Evolutionary conservation across 2,888 invertebrate species (phyloP), one percentile per base, ranked within the genome.

Genomic region (Polydrusus tereticollis): DNA sequence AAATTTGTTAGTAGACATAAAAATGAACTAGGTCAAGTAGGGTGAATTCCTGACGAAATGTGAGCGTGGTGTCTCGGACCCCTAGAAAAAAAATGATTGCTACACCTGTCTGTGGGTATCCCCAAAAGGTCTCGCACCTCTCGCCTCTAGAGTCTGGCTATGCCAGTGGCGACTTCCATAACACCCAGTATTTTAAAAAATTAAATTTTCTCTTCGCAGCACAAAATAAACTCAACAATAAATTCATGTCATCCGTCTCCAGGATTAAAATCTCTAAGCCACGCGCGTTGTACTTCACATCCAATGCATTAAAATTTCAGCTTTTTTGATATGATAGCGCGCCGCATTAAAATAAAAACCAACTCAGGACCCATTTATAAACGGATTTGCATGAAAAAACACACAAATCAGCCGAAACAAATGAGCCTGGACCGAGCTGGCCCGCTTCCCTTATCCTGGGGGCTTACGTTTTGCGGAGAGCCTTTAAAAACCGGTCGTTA

Each of bases 401-500:
- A 81, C 80, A 81, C 82, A 82, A 82, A 83, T 82, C 82, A 79
- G 81, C 79, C 78, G 77, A 81, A 83, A 83, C 79, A 82, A 84
- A 83, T 82, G 84, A 82, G 82, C 81, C 70, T 52, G 70, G 66
- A 58, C 59, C 67, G 65, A 36, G 52, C 38, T 64, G 52, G 72
- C 16, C 68, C 69, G 72, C 45, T 64, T 67, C 66, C 62, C 78
- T 80, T 80, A 81, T 82, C 80, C 81, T 77, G 75, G 64, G 78
- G 80, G 80, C 80, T 81, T 80, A 80, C 78, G 80, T 78, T 78
- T 77, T 50, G 70, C 55, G 65, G 69, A 62, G 70, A 55, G 59
- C 62, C 59, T 65, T 57, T 47, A 45, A 73, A 84, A 85, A 84
- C 83, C 84, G 47, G 47, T 85, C 85, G 85, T 85, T 85, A 85